A percentile compares a stretch with the other conserved stretches of the same genome.
Conservation (phyloP, 2,797 vertebrate genomes). For the Gadopsis bispinosus region DNA sequence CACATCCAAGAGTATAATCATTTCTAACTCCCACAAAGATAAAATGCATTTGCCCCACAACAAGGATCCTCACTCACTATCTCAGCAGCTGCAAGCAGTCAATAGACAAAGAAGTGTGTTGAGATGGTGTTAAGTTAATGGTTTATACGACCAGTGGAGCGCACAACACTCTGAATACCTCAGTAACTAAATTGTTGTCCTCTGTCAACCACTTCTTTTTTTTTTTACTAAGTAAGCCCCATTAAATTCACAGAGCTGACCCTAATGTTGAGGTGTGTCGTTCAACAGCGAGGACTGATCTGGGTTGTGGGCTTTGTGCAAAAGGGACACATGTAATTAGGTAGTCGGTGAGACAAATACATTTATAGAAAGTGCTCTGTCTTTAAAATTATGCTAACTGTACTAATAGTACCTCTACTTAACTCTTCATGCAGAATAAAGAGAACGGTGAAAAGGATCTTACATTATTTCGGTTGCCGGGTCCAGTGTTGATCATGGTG, state of each 20-base stretch:
- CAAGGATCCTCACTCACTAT: not conserved
- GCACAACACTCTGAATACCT: not conserved
- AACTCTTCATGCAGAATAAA: not conserved
- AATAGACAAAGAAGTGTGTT: not conserved
- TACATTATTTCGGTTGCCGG: slow-evolving; percentile 97
- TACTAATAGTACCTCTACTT: not conserved
- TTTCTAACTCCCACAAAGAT: not conserved
- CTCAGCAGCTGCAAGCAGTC: not conserved
- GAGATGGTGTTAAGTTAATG: slow-evolving; percentile 3
- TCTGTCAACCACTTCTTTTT: not conserved
- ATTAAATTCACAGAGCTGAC: not conserved
- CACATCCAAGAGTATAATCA: not conserved
- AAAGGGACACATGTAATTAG: not conserved
- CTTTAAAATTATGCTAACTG: not conserved
- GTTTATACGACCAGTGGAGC: not conserved
- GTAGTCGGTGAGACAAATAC: not conserved
- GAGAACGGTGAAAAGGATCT: slow-evolving; percentile 61
- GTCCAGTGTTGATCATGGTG: slow-evolving; percentile 99
- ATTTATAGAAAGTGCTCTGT: not conserved
- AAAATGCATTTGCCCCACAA: not conserved
- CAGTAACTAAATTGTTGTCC: slow-evolving; percentile 6
- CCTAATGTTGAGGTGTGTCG: not conserved
- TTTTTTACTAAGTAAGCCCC: not conserved
- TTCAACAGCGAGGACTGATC: not conserved
- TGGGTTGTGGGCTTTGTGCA: not conserved